These are phyloP conservation scores for Ptilodon capucinus DNA, from an alignment of 2,888 invertebrate genomes.

Conservation along the genomic window DNA sequence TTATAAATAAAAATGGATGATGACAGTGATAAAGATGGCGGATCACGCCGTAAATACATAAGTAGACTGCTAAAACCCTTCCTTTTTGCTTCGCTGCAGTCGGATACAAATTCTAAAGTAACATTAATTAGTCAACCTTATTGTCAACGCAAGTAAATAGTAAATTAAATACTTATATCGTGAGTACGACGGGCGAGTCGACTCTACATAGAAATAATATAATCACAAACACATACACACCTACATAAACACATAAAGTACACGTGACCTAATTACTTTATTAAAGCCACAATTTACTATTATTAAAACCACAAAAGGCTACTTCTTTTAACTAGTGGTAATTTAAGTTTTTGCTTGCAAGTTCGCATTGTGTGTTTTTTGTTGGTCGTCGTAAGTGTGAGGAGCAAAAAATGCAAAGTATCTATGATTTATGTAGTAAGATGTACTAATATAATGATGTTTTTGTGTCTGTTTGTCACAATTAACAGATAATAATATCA, in stretches of 20 bases:
- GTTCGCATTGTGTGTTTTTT: conserved; percentile 16
- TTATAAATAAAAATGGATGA: no score
- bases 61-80: no score
- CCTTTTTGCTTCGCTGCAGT: no score
- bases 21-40: no score
- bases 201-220: neutral
- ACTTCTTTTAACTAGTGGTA: conserved; percentile 10
- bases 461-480: neutral
- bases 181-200: neutral
- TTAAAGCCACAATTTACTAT: conserved; percentile 1
- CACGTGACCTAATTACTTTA: conserved; percentile 1
- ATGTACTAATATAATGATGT: neutral
- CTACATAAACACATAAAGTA: neutral
- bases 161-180: neutral
- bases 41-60: no score
- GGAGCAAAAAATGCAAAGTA: neutral
- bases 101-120: no score
- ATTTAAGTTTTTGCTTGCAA: conserved; percentile 19
- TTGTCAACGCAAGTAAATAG: neutral
- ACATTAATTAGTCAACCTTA: neutral
- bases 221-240: neutral
- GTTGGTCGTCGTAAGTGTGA: conserved; percentile 12
- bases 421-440: neutral
- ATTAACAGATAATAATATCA: no score
- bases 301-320: conserved; percentile 11